Evolutionary conservation across 2,888 invertebrate species (phyloP).

Genomic region (Thalpophila matura): DNA sequence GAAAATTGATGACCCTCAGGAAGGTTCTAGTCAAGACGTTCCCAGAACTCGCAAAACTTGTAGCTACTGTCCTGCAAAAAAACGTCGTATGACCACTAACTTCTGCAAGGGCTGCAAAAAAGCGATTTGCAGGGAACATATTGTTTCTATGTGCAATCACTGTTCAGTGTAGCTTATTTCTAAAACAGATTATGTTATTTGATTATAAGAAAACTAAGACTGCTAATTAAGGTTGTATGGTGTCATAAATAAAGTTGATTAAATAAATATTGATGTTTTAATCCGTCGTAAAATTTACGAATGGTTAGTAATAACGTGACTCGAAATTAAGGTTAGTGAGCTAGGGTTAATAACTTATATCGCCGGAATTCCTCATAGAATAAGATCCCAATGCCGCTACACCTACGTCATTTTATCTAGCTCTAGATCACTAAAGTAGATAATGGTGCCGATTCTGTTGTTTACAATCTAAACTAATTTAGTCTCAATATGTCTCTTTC

Average conservation of each 20-base stretch:
- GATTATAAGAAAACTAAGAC: not conserved
- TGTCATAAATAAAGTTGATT: conserved; percentile 4
- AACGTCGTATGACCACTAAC: not conserved
- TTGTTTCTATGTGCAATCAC: not conserved
- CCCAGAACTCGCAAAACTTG: not conserved
- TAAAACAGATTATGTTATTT: not conserved
- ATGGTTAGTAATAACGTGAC: conserved; percentile 3
- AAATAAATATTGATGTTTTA: conserved; percentile 5
- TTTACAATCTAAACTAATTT: too few relatives aligned
- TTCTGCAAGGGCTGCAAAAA: conserved; percentile 1
- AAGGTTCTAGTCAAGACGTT: not conserved
- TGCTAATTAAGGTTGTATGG: not conserved
- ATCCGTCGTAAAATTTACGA: conserved; percentile 12
- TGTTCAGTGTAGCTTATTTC: not conserved
- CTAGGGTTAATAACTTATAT: conserved; percentile 21
- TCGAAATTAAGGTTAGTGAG: conserved; percentile 6
- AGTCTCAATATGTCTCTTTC: too few relatives aligned
- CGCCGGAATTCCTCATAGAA: too few relatives aligned
- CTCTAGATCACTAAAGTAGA: too few relatives aligned
- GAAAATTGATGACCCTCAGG: not conserved
- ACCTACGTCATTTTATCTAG: too few relatives aligned
- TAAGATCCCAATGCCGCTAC: too few relatives aligned
- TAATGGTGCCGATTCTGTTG: too few relatives aligned
- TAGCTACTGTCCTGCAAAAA: not conserved
- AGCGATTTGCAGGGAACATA: conserved; percentile 7